Evolutionary conservation across 2,113 vertebrate species (phyloP).

Genomic region (Tapirus terrestris): DNA sequence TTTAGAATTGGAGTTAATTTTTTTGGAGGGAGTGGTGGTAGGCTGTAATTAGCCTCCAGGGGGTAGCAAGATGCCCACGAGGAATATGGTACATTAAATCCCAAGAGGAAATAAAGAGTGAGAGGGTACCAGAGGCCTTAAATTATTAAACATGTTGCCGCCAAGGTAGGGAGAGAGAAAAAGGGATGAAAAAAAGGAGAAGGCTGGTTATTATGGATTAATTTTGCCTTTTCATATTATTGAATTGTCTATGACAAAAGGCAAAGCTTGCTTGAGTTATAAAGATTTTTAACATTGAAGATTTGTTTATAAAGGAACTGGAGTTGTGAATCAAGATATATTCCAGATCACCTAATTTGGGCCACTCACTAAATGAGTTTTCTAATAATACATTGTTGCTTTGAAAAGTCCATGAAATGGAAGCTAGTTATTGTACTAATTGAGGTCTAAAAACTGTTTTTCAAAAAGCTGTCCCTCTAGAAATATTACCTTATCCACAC

Average conservation of each 20-base stretch:
- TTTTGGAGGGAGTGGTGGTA: neutral
- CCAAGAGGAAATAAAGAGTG: neutral
- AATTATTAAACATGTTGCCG: neutral
- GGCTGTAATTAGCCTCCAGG: neutral
- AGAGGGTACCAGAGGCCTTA: neutral
- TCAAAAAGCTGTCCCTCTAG: neutral
- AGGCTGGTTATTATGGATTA: neutral
- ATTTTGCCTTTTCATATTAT: neutral
- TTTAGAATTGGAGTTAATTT: neutral
- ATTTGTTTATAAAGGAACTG: neutral
- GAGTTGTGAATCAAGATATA: neutral
- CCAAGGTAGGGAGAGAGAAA: neutral
- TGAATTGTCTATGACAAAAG: neutral
- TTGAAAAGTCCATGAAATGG: neutral
- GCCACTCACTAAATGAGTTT: neutral
- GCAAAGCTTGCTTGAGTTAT: neutral
- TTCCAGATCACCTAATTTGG: neutral
- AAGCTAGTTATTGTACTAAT: conserved; percentile 34
- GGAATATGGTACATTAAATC: neutral
- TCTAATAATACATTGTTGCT: neutral
- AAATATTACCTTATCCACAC: neutral
- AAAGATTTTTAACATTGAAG: neutral
- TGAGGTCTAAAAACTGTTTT: neutral
- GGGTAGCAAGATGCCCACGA: neutral
- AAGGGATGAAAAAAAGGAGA: neutral